Base-by-base conservation (phyloP, 2,113 vertebrate species). In the Phainopepla nitens region DNA sequence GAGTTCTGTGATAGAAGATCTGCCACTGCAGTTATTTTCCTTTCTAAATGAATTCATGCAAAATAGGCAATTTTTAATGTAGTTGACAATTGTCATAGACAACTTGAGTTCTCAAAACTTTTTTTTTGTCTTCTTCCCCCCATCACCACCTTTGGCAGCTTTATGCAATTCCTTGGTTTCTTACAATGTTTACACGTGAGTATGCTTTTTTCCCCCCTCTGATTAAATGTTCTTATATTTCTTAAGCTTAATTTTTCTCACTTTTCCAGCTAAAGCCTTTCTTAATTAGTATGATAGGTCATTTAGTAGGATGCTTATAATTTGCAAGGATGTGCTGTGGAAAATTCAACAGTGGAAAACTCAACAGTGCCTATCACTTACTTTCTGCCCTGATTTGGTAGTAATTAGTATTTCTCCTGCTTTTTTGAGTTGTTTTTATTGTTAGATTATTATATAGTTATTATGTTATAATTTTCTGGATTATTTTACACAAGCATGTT, bases 121-220 rank as follows among this genome's bases (percentile, higher is more conserved):
- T 11, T 36, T 47, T 89, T 78, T 81, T 89, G 28, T 87, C 69
- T 79, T 91, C 64, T 57, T 68, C 64, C 21, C 51, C 27, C 45
- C 62, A 51, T 50, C 58, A 23, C 61, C 62, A 51, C 86, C 66
- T 85, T 71, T 76, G 83, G 54, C 97, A 99, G 99, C 99, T 99
- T 13, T 99, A 99, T 84, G 99, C 99, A 7, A 99, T 99, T 94
- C 99, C 99, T 36, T 99, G 99, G 99, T 99, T 99, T 97, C 98
- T 99, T 68, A 99, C 99, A 23, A 99, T 99, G 99, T 99, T 99
- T 97, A 99, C 99, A 96, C 99, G 99, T 99, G 97, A 99, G 99
- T 99, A 97, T 87, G 15, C 31, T 50, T 81, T 75, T 58, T 64
- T 87, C 64, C 41, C 24, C 70, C n/a, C 64, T 36, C 64, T 84